Conservation (phyloP, 1,140 invertebrate species). For the Drosophila nasuta region DNA sequence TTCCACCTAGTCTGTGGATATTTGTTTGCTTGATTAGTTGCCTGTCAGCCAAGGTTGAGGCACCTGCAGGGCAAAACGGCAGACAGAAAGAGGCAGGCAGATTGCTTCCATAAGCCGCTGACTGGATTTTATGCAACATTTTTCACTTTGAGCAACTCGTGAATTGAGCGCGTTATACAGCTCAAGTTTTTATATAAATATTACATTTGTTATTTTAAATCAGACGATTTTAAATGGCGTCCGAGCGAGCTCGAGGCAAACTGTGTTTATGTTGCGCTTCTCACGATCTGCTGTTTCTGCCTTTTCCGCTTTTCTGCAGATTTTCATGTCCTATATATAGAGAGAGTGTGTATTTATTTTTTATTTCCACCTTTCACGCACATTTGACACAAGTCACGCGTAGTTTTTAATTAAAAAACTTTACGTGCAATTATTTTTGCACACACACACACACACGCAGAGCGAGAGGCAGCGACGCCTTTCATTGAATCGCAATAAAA, state of each 20-base stretch:
- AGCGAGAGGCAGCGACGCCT: slow-evolving; percentile 26
- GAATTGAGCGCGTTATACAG: background rate
- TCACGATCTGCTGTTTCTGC: background rate
- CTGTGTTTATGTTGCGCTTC: background rate
- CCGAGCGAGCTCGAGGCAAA: background rate
- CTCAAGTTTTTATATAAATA: slow-evolving; percentile 6
- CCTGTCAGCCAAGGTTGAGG: slow-evolving; percentile 1
- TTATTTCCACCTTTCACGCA: slow-evolving; percentile 59
- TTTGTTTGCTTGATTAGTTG: slow-evolving; percentile 60
- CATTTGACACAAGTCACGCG: slow-evolving; percentile 72
- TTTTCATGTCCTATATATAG: slow-evolving; percentile 21
- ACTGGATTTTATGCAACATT: slow-evolving; percentile 4
- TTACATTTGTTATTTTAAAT: slow-evolving; percentile 11
- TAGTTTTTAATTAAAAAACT: slow-evolving; percentile 83
- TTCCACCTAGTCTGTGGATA: slow-evolving; percentile 22
- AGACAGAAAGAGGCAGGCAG: too few species aligned
- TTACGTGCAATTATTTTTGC: slow-evolving; percentile 74
- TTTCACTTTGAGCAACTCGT: background rate
- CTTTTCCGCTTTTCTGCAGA: slow-evolving; percentile 1
- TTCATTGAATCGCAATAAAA: slow-evolving; percentile 58
- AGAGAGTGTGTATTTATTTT: slow-evolving; percentile 5
- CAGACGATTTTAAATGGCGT: background rate
- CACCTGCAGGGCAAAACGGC: background rate
- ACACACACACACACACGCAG: slow-evolving; percentile 13
- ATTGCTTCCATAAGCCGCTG: background rate